These are phyloP conservation scores for Philaethria dido DNA, from an alignment of 2,888 invertebrate species.

Conservation along the genomic window DNA sequence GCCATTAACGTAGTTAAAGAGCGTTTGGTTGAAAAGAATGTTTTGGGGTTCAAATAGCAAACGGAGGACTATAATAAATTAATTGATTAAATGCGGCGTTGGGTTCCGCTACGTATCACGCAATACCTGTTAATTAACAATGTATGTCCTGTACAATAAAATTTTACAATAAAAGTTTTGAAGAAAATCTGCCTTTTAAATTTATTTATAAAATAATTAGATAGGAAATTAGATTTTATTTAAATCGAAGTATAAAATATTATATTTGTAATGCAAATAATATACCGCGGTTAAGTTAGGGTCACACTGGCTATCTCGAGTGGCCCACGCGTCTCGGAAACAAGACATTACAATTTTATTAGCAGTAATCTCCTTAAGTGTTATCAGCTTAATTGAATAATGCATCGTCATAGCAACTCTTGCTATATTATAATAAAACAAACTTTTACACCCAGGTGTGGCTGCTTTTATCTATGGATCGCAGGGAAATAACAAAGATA, in stretches of 20 bases:
- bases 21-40: too few relatives aligned
- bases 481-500: not conserved
- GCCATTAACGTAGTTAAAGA: too few relatives aligned
- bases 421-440: conserved; percentile 48
- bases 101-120: too few relatives aligned
- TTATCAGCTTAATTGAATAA: conserved; percentile 82
- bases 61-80: too few relatives aligned
- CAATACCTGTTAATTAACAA: too few relatives aligned
- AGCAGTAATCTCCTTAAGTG: conserved; percentile 79
- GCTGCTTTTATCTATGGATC: not conserved
- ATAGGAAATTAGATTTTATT: too few relatives aligned
- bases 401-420: conserved; percentile 65
- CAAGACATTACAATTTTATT: conserved; percentile 81
- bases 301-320: conserved; percentile 34
- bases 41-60: too few relatives aligned
- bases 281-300: conserved; percentile 21
- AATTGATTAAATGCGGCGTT: too few relatives aligned
- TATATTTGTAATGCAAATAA: not conserved
- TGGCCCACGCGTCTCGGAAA: conserved; percentile 78
- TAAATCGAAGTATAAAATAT: not conserved
- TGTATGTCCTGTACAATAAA: too few relatives aligned
- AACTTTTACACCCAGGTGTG: conserved; percentile 30
- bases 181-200: too few relatives aligned
- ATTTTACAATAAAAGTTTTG: too few relatives aligned
- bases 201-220: too few relatives aligned